A percentile compares a stretch with the other conserved stretches of the same genome.
Evolutionary conservation across 2,797 vertebrate species (phyloP).

Genomic region (Allobates femoralis): DNA sequence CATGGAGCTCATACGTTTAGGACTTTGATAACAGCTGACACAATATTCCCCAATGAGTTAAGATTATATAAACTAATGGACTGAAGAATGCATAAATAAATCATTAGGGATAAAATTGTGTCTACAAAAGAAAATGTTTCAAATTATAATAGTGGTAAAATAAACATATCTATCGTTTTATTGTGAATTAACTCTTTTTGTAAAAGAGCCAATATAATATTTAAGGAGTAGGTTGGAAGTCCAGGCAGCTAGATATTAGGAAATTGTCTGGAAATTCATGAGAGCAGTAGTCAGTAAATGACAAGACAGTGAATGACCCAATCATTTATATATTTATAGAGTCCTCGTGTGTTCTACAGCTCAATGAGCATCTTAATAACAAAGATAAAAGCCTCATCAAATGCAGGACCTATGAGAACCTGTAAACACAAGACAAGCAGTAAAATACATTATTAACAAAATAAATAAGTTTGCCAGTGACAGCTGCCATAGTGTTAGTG

Average conservation of each 20-base stretch:
- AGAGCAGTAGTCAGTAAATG: constrained; percentile 24
- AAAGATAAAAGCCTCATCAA: constrained; percentile 61
- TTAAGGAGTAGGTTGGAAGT: not conserved
- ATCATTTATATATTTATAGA: constrained; percentile 62
- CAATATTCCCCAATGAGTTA: not conserved
- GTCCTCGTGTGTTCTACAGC: constrained; percentile 51
- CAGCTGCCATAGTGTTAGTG: constrained; percentile 51
- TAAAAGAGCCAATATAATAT: not conserved
- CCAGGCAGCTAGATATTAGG: not conserved
- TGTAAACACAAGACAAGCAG: constrained; percentile 52
- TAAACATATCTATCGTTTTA: not conserved
- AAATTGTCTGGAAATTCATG: constrained; percentile 11
- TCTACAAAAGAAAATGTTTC: not conserved
- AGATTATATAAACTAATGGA: constrained; percentile 4
- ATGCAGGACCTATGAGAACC: constrained; percentile 48
- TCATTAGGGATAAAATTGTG: not conserved
- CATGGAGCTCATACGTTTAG: not conserved
- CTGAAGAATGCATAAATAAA: not conserved
- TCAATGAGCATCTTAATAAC: constrained; percentile 61
- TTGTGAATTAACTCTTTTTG: not conserved
- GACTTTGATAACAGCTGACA: not conserved
- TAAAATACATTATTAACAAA: constrained; percentile 62
- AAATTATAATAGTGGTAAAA: not conserved
- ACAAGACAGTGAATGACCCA: constrained; percentile 45
- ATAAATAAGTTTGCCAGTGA: constrained; percentile 58